Evolutionary conservation across 1,140 invertebrate genomes (phyloP), one percentile per base, ranked within the genome.

Genomic region (Dinoponera quadriceps): DNA sequence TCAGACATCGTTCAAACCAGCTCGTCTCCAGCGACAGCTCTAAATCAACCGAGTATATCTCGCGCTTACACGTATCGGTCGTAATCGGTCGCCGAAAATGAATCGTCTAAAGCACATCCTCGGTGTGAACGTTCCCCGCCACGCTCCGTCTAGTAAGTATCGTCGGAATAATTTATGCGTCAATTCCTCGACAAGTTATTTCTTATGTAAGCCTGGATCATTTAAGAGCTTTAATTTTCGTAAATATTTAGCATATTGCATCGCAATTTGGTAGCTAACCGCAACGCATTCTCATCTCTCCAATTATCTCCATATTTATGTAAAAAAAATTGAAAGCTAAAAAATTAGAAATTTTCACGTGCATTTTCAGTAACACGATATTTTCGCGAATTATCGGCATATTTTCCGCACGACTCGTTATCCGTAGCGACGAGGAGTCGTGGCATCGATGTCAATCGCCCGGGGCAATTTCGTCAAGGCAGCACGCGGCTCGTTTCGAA

Each of bases 61-160:
- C 5, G 25, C 22, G 7, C 38, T 20, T 51, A n/a, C 4, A 3
- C 38, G 38, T 0, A 9, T 9, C 38, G 38, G 7, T 44, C 38
- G 38, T 7, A n/a, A n/a, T n/a, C n/a, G n/a, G 9, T 44, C 38
- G 38, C 0, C 38, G 38, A 84, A 48, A 54, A 91, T 91, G 90
- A 91, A 91, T 77, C 88, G 82, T 48, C 59, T 91, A 38, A 91
- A 90, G 63, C 72, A 84, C 5, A 84, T 90, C n/a, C 20, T 86
- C 20, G 74, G 82, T 25, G 44, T 85, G 16, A 86, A 68, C 13
- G 60, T 86, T 25, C n/a, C 78, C 16, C 55, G 82, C n/a, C 75
- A 69, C 27, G 59, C 75, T 54, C 59, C 86, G 51, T 68, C 88
- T 4, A 75, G 89, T 90, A 86, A 88, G 86, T 59, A 25, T 55